phyloP scores from a whole-genome alignment of 1,140 invertebrate species.

The Calliphora vicina region DNA sequence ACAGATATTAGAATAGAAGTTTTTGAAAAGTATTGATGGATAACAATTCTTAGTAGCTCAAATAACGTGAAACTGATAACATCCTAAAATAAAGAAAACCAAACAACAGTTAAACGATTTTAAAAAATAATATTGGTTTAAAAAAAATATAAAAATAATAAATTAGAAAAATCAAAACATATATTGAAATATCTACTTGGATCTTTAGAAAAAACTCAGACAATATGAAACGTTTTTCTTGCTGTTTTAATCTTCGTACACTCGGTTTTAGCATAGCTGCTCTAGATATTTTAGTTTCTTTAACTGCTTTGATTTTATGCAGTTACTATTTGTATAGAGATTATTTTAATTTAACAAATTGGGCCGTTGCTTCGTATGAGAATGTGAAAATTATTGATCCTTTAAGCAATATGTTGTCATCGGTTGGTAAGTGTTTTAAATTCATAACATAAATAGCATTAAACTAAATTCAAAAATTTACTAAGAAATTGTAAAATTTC shows the following conservation, averaged over 20 bases:
- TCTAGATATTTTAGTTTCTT: slow-evolving; percentile 48
- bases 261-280: slow-evolving; percentile 54
- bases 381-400: slow-evolving; percentile 53
- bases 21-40: slow-evolving; percentile 5
- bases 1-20: slow-evolving; percentile 9
- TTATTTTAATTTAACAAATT: slow-evolving; percentile 50
- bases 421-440: slow-evolving; percentile 45
- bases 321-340: slow-evolving; percentile 55
- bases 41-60: slow-evolving; percentile 4
- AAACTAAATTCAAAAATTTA: no score
- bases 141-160: neutral
- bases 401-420: slow-evolving; percentile 49
- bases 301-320: slow-evolving; percentile 47
- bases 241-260: slow-evolving; percentile 53
- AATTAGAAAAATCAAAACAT: neutral
- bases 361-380: slow-evolving; percentile 44
- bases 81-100: slow-evolving; percentile 9
- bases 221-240: slow-evolving; percentile 57
- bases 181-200: neutral
- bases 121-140: neutral
- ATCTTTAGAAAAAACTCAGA: neutral
- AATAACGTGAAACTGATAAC: slow-evolving; percentile 21
- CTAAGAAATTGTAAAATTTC: neutral
- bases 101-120: neutral
- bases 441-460: no score